phyloP scores from a whole-genome alignment of 1,140 invertebrate species.

The Drosophila bocki region DNA sequence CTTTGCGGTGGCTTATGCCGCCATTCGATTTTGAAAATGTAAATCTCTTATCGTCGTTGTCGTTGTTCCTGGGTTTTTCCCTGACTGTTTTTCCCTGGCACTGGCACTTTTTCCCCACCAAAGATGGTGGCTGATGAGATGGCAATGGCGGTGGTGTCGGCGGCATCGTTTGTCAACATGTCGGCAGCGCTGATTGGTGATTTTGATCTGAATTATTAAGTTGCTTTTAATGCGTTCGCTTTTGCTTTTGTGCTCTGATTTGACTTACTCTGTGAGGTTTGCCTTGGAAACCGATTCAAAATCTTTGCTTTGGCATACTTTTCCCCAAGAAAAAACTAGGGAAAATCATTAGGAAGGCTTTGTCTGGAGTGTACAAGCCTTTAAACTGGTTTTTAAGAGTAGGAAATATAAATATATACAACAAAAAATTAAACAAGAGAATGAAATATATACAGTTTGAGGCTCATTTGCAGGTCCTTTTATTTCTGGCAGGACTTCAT shows the following conservation, averaged over 20 bases:
- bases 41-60: conserved; percentile 73
- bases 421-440: background rate
- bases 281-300: conserved; percentile 5
- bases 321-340: conserved; percentile 6
- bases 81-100: conserved; percentile 1
- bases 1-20: conserved; percentile 81
- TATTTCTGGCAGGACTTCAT: conserved; percentile 40
- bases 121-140: conserved; percentile 7
- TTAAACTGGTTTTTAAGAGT: background rate
- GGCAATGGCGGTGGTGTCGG: conserved; percentile 31
- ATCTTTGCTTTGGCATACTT: conserved; percentile 55
- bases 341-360: background rate
- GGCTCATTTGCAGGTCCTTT: background rate
- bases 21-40: conserved; percentile 82
- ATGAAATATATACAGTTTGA: background rate
- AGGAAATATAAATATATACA: background rate
- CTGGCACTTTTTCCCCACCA: conserved; percentile 5
- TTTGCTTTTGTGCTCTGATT: conserved; percentile 29
- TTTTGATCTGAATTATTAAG: conserved; percentile 82
- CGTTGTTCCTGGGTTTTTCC: conserved; percentile 7
- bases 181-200: conserved; percentile 79
- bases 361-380: background rate
- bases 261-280: background rate
- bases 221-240: conserved; percentile 81
- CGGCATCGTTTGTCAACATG: conserved; percentile 80